Conservation (phyloP, 2,113 vertebrate genomes). For the Aegotheles bennettii region DNA sequence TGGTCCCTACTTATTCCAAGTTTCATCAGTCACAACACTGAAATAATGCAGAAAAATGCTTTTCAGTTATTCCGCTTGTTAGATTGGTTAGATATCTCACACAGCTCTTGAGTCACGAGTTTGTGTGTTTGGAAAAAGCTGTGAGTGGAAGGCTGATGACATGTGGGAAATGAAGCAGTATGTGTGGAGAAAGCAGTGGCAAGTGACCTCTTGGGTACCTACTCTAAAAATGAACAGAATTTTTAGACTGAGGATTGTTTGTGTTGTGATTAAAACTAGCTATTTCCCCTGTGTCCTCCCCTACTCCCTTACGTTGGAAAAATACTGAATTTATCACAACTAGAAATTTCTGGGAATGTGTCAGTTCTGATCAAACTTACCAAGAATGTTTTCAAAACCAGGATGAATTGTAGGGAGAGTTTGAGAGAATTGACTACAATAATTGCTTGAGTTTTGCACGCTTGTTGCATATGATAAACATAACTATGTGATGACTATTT, state of each 20-base stretch:
- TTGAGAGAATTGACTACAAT: neutral
- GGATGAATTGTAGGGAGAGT: neutral
- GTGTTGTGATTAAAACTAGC: neutral
- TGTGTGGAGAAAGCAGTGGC: neutral
- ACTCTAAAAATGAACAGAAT: neutral
- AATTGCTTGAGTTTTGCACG: neutral
- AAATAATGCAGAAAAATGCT: neutral
- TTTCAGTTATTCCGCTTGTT: neutral
- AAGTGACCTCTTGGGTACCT: neutral
- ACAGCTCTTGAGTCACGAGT: neutral
- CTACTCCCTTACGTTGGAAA: neutral
- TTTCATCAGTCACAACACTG: neutral
- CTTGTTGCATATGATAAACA: neutral
- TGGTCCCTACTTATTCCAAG: neutral
- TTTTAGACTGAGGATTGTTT: neutral
- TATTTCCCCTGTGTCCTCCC: neutral
- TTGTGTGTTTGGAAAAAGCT: neutral
- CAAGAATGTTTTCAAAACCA: neutral
- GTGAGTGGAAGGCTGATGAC: neutral
- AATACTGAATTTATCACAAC: neutral
- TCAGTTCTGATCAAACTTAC: neutral
- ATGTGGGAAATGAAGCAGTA: neutral
- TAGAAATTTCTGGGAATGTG: neutral
- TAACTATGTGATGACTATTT: neutral
- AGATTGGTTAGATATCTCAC: neutral